A percentile compares a stretch with the other conserved stretches of the same genome.
These are phyloP conservation scores for Acromyrmex charruanus DNA, from an alignment of 1,140 invertebrate species.

Conservation along the genomic window DNA sequence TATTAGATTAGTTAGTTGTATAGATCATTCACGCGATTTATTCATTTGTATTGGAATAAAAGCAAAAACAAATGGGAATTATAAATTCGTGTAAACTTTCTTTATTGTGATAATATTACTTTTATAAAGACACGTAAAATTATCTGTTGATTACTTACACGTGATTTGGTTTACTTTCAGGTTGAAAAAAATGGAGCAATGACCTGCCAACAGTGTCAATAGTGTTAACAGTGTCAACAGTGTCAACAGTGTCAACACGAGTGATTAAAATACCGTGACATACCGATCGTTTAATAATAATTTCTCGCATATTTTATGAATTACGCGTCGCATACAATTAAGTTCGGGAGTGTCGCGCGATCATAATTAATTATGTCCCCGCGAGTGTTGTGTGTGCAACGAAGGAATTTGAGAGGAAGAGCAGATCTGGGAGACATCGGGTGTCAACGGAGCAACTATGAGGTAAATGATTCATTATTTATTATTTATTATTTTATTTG, in stretches of 20 bases:
- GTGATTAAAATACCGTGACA: background rate
- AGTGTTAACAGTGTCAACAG: background rate
- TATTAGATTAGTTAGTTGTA: too few relatives aligned
- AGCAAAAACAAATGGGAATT: background rate
- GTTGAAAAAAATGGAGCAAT: background rate
- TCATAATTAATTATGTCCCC: background rate
- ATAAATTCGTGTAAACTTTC: background rate
- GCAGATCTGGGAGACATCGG: background rate
- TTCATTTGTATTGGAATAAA: background rate
- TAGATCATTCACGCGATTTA: background rate
- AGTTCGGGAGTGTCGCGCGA: background rate
- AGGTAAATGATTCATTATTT: background rate
- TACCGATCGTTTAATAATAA: constrained; percentile 8
- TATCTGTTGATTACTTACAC: background rate
- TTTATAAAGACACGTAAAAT: background rate
- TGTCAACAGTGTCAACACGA: background rate
- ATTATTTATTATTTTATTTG: background rate
- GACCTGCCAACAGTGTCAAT: background rate
- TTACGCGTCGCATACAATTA: background rate
- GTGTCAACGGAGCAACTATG: background rate
- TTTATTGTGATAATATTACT: background rate
- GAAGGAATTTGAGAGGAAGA: background rate
- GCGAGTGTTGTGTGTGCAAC: background rate
- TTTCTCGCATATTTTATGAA: background rate
- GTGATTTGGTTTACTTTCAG: background rate